Evolutionary conservation across 2,797 vertebrate species (phyloP).

Genomic region (Philypnodon macrostomus): DNA sequence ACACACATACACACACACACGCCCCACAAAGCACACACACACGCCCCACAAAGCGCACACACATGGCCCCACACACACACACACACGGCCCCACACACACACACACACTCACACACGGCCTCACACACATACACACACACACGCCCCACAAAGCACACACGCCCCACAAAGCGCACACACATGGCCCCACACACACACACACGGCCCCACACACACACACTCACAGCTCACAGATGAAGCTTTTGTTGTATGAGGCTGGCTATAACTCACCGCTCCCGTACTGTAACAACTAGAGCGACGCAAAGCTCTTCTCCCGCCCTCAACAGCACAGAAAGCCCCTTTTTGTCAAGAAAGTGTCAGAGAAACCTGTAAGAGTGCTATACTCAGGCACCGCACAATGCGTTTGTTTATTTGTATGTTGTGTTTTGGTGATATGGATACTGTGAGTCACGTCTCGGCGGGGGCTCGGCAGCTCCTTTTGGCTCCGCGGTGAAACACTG

Average conservation of each 20-base stretch:
- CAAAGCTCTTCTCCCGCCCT: slow-evolving; percentile 47
- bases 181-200: slow-evolving; percentile 37
- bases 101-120: too few relatives aligned
- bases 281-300: slow-evolving; percentile 47
- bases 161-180: slow-evolving; percentile 43
- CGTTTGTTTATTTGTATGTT: slow-evolving; percentile 61
- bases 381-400: slow-evolving; percentile 56
- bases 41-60: too few relatives aligned
- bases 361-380: slow-evolving; percentile 36
- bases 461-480: slow-evolving; percentile 53
- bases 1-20: too few relatives aligned
- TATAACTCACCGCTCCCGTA: slow-evolving; percentile 49
- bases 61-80: too few relatives aligned
- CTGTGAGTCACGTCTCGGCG: slow-evolving; percentile 64
- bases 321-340: slow-evolving; percentile 38
- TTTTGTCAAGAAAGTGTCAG: slow-evolving; percentile 59
- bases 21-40: too few relatives aligned
- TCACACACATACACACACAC: too few relatives aligned
- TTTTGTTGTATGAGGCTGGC: slow-evolving; percentile 41
- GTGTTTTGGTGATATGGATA: slow-evolving; percentile 56
- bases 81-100: too few relatives aligned
- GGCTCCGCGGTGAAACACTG: slow-evolving; percentile 27
- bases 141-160: slow-evolving; percentile 75
- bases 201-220: slow-evolving; percentile 39
- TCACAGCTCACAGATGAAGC: slow-evolving; percentile 23